These are phyloP conservation scores for Platycheirus albimanus DNA, from an alignment of 2,888 invertebrate species.

Conservation along the genomic window DNA sequence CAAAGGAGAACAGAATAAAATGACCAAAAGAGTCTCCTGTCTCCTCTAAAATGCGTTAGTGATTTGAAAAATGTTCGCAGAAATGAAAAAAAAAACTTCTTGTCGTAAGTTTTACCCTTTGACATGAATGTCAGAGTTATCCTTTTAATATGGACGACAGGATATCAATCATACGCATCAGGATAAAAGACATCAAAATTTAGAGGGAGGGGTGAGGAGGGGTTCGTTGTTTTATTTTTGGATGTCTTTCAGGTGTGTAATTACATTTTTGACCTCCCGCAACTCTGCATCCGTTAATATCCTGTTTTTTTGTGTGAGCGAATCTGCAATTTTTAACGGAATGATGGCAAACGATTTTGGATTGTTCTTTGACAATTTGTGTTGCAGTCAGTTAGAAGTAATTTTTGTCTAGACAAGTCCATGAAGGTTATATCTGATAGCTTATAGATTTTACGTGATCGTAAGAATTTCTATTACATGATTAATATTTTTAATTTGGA, in stretches of 20 bases:
- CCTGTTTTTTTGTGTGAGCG: conserved; percentile 35
- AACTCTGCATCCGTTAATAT: conserved; percentile 63
- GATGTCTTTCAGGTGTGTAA: conserved; percentile 47
- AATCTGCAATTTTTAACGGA: too few relatives aligned
- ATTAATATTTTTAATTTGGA: too few relatives aligned
- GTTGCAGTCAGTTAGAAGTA: not conserved
- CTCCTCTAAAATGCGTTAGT: conserved; percentile 61
- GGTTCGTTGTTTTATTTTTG: not conserved
- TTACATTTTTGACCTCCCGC: conserved; percentile 60
- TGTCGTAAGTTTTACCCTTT: conserved; percentile 14
- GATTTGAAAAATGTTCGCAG: conserved; percentile 55
- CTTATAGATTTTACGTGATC: too few relatives aligned
- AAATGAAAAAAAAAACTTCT: conserved; percentile 1
- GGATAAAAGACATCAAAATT: conserved; percentile 1
- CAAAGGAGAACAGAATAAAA: too few relatives aligned
- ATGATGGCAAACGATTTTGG: too few relatives aligned
- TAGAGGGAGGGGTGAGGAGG: conserved; percentile 13
- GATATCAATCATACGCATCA: conserved; percentile 62
- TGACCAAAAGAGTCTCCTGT: too few relatives aligned
- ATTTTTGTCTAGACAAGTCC: conserved; percentile 27
- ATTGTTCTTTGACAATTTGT: conserved; percentile 8
- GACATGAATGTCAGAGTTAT: not conserved
- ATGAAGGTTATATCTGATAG: not conserved
- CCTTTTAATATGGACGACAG: conserved; percentile 11
- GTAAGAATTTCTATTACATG: too few relatives aligned